Evolutionary conservation across 2,797 vertebrate genomes (phyloP).

Genomic region (Ateles fusciceps): DNA sequence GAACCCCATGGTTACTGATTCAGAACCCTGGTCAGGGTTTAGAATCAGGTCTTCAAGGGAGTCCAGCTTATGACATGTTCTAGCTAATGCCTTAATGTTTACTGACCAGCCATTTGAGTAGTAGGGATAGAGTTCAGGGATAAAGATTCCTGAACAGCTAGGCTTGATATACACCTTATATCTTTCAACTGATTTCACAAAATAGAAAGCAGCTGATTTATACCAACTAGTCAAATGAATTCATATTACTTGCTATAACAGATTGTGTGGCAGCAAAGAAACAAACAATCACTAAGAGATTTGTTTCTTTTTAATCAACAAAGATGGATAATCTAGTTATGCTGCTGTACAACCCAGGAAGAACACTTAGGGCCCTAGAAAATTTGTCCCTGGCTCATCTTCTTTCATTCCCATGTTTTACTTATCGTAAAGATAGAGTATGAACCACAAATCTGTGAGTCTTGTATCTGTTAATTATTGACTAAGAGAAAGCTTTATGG

Average conservation of each 20-base stretch:
- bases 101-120: neutral
- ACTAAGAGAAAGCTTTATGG: constrained; percentile 57
- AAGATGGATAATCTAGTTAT: neutral
- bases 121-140: neutral
- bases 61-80: neutral
- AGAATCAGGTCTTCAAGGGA: neutral
- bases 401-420: constrained; percentile 39
- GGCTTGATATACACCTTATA: neutral
- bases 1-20: neutral
- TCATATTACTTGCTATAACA: neutral
- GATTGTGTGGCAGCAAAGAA: constrained; percentile 1
- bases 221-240: neutral
- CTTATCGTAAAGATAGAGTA: constrained; percentile 45
- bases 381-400: constrained; percentile 29
- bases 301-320: constrained; percentile 14
- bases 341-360: neutral
- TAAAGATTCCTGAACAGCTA: neutral
- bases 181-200: neutral
- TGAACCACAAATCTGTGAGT: constrained; percentile 45
- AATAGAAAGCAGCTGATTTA: neutral
- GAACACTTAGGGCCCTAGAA: neutral
- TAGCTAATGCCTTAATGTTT: neutral
- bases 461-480: constrained; percentile 76
- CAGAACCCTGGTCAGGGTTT: neutral
- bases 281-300: neutral